Evolutionary conservation across 2,113 vertebrate species (phyloP).

Genomic region (Varanus salvator): DNA sequence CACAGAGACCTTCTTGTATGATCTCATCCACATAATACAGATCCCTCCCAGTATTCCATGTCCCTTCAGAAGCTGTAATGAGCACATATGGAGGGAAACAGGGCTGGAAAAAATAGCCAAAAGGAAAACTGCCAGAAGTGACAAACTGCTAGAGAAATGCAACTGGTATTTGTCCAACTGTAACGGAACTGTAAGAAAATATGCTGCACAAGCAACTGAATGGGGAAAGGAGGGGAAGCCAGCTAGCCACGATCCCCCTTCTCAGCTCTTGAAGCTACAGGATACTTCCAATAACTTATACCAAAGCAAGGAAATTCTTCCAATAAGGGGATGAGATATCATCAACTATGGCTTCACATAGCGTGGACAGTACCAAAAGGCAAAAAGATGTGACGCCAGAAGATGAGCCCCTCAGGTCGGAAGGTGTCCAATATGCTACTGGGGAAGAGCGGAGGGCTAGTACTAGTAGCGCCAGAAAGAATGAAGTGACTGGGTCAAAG

Average conservation of each 20-base stretch:
- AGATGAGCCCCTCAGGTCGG: no score
- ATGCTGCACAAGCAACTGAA: constrained; percentile 32
- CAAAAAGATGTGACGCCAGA: no score
- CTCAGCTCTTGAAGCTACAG: background rate
- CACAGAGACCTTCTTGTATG: background rate
- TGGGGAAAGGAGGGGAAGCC: background rate
- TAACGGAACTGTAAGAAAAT: constrained; percentile 52
- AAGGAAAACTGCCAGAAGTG: constrained; percentile 47
- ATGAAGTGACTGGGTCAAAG: no score
- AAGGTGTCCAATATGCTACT: no score
- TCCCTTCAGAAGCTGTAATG: constrained; percentile 8
- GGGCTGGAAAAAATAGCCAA: background rate
- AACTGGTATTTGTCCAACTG: constrained; percentile 39
- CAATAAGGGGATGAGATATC: background rate
- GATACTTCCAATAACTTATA: background rate
- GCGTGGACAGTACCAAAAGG: no score
- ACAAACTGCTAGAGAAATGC: constrained; percentile 45
- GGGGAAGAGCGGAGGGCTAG: no score
- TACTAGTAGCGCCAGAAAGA: no score
- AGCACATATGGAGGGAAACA: background rate
- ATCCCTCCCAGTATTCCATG: background rate
- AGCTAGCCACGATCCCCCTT: background rate
- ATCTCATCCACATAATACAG: background rate
- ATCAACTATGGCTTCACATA: background rate
- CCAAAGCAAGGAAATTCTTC: background rate